A percentile compares a stretch with the other conserved stretches of the same genome.
These are phyloP conservation scores for Pammene aurita DNA, from an alignment of 2,888 invertebrate genomes.

Conservation along the genomic window DNA sequence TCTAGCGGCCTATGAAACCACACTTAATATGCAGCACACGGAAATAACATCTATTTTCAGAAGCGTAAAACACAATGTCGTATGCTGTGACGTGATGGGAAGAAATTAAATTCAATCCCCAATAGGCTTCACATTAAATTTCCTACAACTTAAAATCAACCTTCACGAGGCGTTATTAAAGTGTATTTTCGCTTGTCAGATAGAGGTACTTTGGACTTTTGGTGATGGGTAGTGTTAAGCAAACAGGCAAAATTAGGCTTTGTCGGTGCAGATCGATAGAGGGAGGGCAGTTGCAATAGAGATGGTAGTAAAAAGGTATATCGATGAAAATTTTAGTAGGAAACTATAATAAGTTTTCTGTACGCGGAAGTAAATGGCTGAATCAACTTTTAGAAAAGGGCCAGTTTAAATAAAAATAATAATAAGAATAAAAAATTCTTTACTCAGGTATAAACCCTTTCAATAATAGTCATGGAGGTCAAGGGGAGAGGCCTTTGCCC, in stretches of 20 bases:
- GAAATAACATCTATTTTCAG: conserved; percentile 41
- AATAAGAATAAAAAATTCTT: too few relatives aligned
- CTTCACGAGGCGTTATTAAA: accelerated
- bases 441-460: too few relatives aligned
- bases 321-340: conserved; percentile 9
- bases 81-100: conserved; percentile 3
- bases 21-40: conserved; percentile 32
- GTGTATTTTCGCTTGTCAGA: neutral
- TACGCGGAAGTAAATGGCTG: too few relatives aligned
- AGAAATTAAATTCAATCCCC: conserved; percentile 26
- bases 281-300: conserved; percentile 58
- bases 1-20: conserved; percentile 42
- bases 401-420: too few relatives aligned
- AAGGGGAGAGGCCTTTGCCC: too few relatives aligned
- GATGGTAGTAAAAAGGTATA: conserved; percentile 45
- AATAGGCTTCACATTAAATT: conserved; percentile 26
- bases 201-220: conserved; percentile 13
- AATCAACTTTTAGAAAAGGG: too few relatives aligned
- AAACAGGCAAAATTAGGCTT: conserved; percentile 74
- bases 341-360: neutral
- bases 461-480: too few relatives aligned
- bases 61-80: conserved; percentile 34
- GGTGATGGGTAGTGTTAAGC: conserved; percentile 43
- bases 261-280: conserved; percentile 72
- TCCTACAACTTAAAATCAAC: neutral